Percentiles rank a stretch among this genome's conserved stretches.
phyloP scores from a whole-genome alignment of 2,113 vertebrate genomes.

The Entomyzon cyanotis region DNA sequence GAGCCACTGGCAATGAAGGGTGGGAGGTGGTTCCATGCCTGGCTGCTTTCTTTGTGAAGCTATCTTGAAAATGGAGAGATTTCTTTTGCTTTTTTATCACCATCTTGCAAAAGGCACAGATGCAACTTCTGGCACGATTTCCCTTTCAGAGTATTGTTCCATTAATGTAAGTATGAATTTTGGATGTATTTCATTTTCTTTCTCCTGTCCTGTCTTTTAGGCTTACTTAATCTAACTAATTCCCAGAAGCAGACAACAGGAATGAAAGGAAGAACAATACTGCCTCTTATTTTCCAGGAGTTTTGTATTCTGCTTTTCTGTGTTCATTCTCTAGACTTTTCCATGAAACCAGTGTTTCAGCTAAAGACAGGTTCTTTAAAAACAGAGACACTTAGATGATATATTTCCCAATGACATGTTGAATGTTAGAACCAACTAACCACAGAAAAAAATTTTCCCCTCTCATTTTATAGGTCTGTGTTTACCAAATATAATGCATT shows the following conservation, averaged over 20 bases:
- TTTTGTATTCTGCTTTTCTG: background rate
- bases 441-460: background rate
- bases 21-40: conserved; percentile 5
- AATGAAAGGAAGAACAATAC: background rate
- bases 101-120: conserved; percentile 40
- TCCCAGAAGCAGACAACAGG: background rate
- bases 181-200: background rate
- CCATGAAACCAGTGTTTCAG: background rate
- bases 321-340: background rate
- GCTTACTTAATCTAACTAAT: background rate
- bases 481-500: background rate
- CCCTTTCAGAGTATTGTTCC: background rate
- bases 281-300: background rate
- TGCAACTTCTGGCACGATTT: background rate
- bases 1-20: background rate
- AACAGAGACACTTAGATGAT: background rate
- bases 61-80: conserved; percentile 55
- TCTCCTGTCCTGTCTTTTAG: background rate
- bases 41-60: conserved; percentile 20
- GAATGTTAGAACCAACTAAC: background rate
- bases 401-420: background rate
- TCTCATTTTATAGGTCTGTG: background rate
- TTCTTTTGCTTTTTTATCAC: conserved; percentile 32
- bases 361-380: background rate
- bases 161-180: background rate